Base-by-base conservation (phyloP, 35 echinoderm and acorn worm genomes). In the Apostichopus californicus region DNA sequence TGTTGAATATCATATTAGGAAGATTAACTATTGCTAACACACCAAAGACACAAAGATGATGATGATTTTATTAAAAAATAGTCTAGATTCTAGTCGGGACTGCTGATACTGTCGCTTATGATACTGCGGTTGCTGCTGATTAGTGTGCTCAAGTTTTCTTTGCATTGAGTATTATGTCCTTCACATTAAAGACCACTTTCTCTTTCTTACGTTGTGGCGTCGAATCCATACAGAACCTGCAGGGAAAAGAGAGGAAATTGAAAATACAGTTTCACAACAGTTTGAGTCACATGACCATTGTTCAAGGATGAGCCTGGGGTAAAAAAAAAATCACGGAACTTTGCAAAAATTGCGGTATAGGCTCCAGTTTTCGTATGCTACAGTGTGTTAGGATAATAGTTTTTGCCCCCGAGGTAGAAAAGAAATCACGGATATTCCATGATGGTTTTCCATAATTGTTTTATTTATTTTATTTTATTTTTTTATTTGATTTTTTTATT, bases 201-300 rank as follows among this genome's bases (percentile, higher is more conserved):
- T 98, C 97, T 56, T 98, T 98, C 73, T 96, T 80, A 13, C 92
- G 93, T 73, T 91, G 92, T 22, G 97, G 97, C 77, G 93, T 96
- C 15, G 94, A 96, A 54, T 91, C 94, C 94, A 98, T 94, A 88
- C 97, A 98, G 78, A 98, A 98, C 78, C 97, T 98, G 83, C 28
- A 9, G 64, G 73, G 64, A 70, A 12, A 70, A 93, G 80, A 86
- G 13, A 61, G 8, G 1, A 61, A 61, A 9, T 61, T 61, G 6
- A 11, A 61, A 61, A 8, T 61, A 9, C 12, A 61, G 34, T 46
- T 46, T 46, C 34, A 46, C 34, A 46, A 46, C 34, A 0, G 34
- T 46, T 46, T 46, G 2, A 46, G 34, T 46, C 34, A 46, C 34
- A 46, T 46, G 34, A 46, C 34, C 1, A 46, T 46, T 46, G 34